Evolutionary conservation across 2,113 vertebrate species (phyloP), one percentile per base, ranked within the genome.

Genomic region (Phalacrocorax aristotelis): DNA sequence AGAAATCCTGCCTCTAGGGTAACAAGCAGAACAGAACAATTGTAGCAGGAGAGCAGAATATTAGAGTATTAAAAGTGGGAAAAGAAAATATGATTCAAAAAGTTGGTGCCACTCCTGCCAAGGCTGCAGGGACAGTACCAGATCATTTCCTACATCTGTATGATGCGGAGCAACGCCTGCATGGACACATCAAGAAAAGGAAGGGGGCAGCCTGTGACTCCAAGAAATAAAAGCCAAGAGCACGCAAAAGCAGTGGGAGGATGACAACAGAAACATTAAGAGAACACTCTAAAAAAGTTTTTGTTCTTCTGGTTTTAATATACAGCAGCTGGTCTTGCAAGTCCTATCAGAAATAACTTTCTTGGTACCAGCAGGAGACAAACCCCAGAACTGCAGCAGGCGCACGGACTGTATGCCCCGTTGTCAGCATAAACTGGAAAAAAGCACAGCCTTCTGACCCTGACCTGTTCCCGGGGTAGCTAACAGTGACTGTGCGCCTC

Each of bases 281-380:
- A 44, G 51, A 65, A 79, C n/a, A 38, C 10, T 58, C 12, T 32
- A 30, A 30, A 49, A 54, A 70, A 9, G 9, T 49, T 74, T 25
- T 3, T 12, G 3, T 26, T 44, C 32, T 27, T 32, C 48, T 80
- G 25, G 15, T 14, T 49, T 64, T 17, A 20, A 0, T 26, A 62
- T 2, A 30, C 1, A 13, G 22, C n/a, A 74, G 66, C 52, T 29
- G 34, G 34, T n/a, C 77, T 20, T 42, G 34, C 48, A n/a, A 62
- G 52, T 32, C 4, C 34, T 4, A 14, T 7, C 34, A 34, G 8
- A 44, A 65, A 0, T 2, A 2, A 21, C 36, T 1, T 62, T 15
- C 38, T 15, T 22, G 23, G 76, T 15, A 9, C 2, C 20, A 57
- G 66, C 16, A 68, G 42, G 46, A 74, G 61, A 32, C 13, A 4